phyloP scores from a whole-genome alignment of 2,888 invertebrate genomes.

The Crossocerus cetratus region DNA sequence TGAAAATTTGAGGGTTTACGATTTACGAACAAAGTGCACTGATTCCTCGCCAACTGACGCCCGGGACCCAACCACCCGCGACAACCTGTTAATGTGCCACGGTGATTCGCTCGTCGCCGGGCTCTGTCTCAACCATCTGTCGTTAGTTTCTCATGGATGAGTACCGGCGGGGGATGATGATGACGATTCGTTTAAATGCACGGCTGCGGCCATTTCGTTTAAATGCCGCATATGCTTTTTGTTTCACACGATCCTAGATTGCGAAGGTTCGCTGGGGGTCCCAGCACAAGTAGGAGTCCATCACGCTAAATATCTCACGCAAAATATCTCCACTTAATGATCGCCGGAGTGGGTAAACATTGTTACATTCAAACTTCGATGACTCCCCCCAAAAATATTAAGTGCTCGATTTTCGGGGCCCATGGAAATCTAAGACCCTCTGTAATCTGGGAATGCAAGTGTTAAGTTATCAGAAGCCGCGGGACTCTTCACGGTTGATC shows the following conservation, averaged over 20 bases:
- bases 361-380: too few relatives aligned
- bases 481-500: background rate
- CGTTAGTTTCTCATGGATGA: constrained; percentile 73
- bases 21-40: constrained; percentile 24
- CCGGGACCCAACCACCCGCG: constrained; percentile 46
- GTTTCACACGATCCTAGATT: constrained; percentile 70
- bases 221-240: constrained; percentile 73
- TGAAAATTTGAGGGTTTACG: background rate
- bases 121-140: constrained; percentile 69
- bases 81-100: constrained; percentile 67
- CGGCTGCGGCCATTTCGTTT: constrained; percentile 55
- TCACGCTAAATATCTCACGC: too few relatives aligned
- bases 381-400: too few relatives aligned
- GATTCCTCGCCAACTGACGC: constrained; percentile 64
- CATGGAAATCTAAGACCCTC: too few relatives aligned
- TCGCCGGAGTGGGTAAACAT: too few relatives aligned
- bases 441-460: too few relatives aligned
- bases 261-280: too few relatives aligned
- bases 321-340: too few relatives aligned
- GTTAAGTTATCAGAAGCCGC: too few relatives aligned
- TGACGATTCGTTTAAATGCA: constrained; percentile 62
- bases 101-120: constrained; percentile 63
- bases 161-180: constrained; percentile 36
- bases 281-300: too few relatives aligned
- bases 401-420: too few relatives aligned